Conservation (phyloP, 2,888 invertebrate genomes). For the Sepiola atlantica region DNA sequence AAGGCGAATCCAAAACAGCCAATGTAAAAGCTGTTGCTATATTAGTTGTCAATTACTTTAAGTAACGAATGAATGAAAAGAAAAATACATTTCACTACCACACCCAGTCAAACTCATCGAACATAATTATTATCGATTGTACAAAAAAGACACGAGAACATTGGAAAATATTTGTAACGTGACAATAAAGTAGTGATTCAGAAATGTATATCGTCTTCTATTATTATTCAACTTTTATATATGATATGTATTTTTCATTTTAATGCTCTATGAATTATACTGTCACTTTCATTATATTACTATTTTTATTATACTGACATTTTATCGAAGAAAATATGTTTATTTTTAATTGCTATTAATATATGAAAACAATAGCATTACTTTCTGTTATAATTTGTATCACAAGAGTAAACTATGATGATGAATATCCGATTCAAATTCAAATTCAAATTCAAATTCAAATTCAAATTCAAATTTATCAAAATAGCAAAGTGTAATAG, state of each 20-base stretch:
- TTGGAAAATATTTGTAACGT: constrained; percentile 4
- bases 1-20: neutral
- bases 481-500: no score
- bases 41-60: constrained; percentile 1
- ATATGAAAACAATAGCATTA: no score
- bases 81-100: neutral
- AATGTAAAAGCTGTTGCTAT: neutral
- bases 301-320: neutral
- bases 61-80: neutral
- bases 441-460: no score
- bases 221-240: neutral
- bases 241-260: neutral
- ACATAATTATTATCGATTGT: neutral
- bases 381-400: no score
- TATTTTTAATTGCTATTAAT: no score
- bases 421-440: no score
- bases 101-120: neutral
- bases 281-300: no score
- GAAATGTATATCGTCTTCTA: neutral
- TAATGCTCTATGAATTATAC: no score
- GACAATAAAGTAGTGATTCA: constrained; percentile 32
- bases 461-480: no score
- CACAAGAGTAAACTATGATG: no score
- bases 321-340: no score
- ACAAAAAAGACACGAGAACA: neutral